phyloP scores from a whole-genome alignment of 1,140 invertebrate genomes.

The Eriosoma lanigerum region DNA sequence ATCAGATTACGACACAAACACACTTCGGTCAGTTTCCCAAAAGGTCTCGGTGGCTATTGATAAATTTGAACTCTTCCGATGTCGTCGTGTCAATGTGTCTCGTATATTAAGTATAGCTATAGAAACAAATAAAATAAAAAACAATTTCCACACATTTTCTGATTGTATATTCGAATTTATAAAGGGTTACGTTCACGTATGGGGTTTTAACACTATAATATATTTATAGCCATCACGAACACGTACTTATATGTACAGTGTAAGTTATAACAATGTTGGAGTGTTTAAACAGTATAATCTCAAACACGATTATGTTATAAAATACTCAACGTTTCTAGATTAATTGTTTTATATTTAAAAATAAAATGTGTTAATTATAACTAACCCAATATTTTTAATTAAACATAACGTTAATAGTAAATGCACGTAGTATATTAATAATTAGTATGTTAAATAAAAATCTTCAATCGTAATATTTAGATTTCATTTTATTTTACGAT shows the following conservation, averaged over 20 bases:
- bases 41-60: constrained; percentile 3
- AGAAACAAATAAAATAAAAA: background rate
- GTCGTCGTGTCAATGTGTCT: too few species aligned
- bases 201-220: background rate
- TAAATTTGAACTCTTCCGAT: constrained; percentile 3
- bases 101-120: too few species aligned
- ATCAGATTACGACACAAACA: background rate
- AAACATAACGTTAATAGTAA: too few species aligned
- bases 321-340: too few species aligned
- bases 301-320: background rate
- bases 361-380: too few species aligned
- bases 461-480: too few species aligned
- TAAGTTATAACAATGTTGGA: background rate
- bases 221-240: background rate
- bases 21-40: background rate
- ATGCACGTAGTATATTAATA: too few species aligned
- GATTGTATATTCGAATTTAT: background rate
- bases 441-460: too few species aligned
- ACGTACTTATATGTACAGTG: too few species aligned
- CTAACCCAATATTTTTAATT: too few species aligned
- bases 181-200: background rate
- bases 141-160: background rate
- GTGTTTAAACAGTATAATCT: background rate
- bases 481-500: too few species aligned
- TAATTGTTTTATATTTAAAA: too few species aligned